Base-by-base conservation (phyloP, 2,797 vertebrate genomes). In the Lepus oiostolus region DNA sequence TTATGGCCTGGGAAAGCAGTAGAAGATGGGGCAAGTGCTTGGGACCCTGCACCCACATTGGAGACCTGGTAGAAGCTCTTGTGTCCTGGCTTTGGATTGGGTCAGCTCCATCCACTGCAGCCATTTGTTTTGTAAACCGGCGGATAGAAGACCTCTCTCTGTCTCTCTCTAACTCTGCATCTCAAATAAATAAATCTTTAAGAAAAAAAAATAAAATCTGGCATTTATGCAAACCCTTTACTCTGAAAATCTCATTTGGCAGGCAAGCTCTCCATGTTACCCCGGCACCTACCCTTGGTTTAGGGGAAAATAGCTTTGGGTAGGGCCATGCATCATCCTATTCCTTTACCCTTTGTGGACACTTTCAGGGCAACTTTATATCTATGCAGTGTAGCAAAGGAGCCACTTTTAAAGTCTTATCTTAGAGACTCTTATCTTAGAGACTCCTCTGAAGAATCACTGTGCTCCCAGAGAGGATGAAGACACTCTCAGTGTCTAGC, bases 401-500 rank as follows among this genome's bases (percentile, higher is more conserved):
- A 82, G 4, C 13, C 5, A 0, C 7, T 32, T 91, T 88, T 68
- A 82, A 80, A 90, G 62, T 19, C 65, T 91, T 47, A 47, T 47
- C 42, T 47, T 47, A 42, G 42, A 42, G 42, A 42, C 42, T 38
- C 38, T 38, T 91, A 80, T 68, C 58, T 87, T n/a, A 82, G 58
- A 83, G 54, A 93, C 12, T 32, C 42, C 38, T 77, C 77, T 83
- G 67, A 84, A 92, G 79, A 95, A 67, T 50, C 68, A 22, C 67
- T 82, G 24, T 88, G 68, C 65, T 65, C 50, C 77, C 35, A 68
- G 58, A 74, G 62, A 60, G 76, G 42, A 79, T 24, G 50, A n/a
- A 35, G 47, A 79, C 47, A 58, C 76, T 65, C 38, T 90, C 72
- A 35, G 30, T 70, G 77, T 74, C 76, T 72, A 91, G 89, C 75